Evolutionary conservation across 2,888 invertebrate genomes (phyloP), one percentile per base, ranked within the genome.

Genomic region (Amiota minor): DNA sequence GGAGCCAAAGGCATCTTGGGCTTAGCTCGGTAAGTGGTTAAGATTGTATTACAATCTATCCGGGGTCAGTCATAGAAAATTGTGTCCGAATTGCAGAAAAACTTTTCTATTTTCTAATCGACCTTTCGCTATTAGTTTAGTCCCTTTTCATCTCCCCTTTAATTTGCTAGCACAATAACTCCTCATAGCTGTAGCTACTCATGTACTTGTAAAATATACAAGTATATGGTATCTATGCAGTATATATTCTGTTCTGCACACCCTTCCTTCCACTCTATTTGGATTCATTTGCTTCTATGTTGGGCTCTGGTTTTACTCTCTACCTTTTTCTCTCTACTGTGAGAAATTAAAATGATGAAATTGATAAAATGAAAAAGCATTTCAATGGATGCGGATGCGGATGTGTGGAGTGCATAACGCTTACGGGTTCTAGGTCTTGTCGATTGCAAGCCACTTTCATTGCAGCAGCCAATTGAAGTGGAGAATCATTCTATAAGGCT

Each of bases 1-100:
- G 98, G 98, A 20, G 95, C 97, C 46, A 93, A 93, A 45, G 98
- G 98, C 71, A 97, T 98, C 87, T 92, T 98, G 83, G 96, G 95
- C 1, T 91, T 98, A 65, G 95, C 95, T 83, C 94, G 96, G 95
- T 96, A 89, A 90, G 90, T 86, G 74, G 49, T 47, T n/a, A 2
- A 49, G 20, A 46, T 14, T 64, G 23, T 64, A 35, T 23, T 23
- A 23, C 3, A 23, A 2, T 23, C 23, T 23, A 23, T 23, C 23
- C 3, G 23, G 1, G 23, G 35, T 35, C 6, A 35, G 35, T 35
- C 6, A 35, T 35, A 35, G 35, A 35, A 35, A 35, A 35, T 35
- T 35, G 6, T 35, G 35, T 35, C 35, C 6, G 6, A 35, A 8
- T 35, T 35, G 35, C 35, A 35, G 35, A 35, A 35, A 35, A 35